A percentile compares a stretch with the other conserved stretches of the same genome.
phyloP scores from a whole-genome alignment of 2,888 invertebrate species.

The Phlogophora meticulosa region DNA sequence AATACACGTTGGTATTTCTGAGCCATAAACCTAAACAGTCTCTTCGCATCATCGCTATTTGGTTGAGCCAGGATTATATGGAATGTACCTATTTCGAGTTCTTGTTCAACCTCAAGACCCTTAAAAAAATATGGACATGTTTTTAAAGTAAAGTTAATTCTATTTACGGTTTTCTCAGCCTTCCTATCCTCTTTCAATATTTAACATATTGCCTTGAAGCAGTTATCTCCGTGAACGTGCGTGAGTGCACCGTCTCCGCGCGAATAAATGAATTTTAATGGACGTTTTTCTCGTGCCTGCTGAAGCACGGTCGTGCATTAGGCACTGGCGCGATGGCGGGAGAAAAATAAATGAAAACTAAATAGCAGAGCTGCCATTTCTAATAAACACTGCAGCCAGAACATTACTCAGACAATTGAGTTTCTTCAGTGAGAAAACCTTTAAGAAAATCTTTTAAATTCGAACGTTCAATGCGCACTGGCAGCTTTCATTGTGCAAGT shows the following conservation, averaged over 20 bases:
- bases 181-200: slow-evolving; percentile 1
- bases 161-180: background rate
- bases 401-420: slow-evolving; percentile 14
- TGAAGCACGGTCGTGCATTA: slow-evolving; percentile 29
- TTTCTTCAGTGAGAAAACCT: background rate
- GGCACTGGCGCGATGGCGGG: background rate
- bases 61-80: too few relatives aligned
- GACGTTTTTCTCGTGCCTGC: slow-evolving; percentile 9
- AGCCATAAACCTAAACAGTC: too few relatives aligned
- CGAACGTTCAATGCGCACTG: background rate
- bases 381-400: slow-evolving; percentile 2
- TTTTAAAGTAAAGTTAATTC: background rate
- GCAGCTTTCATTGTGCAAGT: background rate
- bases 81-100: too few relatives aligned
- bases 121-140: too few relatives aligned
- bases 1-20: too few relatives aligned
- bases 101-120: too few relatives aligned
- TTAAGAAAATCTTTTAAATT: background rate
- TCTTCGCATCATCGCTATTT: too few relatives aligned
- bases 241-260: slow-evolving; percentile 5
- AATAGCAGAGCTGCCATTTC: slow-evolving; percentile 5
- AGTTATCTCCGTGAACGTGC: slow-evolving; percentile 5
- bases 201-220: slow-evolving; percentile 14
- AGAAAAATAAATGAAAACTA: slow-evolving; percentile 28
- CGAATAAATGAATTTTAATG: slow-evolving; percentile 46